Evolutionary conservation across 2,888 invertebrate species (phyloP).

Genomic region (Spilarctia lutea): DNA sequence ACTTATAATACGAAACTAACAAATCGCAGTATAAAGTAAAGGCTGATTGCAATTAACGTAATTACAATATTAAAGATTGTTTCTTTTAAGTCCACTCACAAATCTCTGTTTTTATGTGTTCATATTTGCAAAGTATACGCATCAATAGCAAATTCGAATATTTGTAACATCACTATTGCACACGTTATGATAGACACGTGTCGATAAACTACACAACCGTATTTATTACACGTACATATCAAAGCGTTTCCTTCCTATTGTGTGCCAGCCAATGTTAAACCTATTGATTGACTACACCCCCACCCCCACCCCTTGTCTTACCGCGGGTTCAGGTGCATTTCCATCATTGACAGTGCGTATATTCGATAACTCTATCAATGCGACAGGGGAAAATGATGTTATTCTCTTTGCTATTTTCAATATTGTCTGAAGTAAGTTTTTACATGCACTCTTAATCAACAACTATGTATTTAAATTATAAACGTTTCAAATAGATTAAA

Average conservation of each 20-base stretch:
- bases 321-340: conserved; percentile 66
- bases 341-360: conserved; percentile 53
- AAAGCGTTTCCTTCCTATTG: conserved; percentile 56
- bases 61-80: too few species aligned
- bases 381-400: conserved; percentile 5
- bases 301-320: conserved; percentile 51
- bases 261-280: conserved; percentile 59
- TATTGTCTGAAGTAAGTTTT: not conserved
- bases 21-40: too few species aligned
- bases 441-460: not conserved
- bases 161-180: conserved; percentile 25
- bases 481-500: conserved; percentile 22
- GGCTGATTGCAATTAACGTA: too few species aligned
- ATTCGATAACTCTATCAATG: conserved; percentile 42
- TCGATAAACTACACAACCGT: conserved; percentile 54
- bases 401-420: not conserved
- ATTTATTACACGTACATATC: conserved; percentile 54
- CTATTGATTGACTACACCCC: conserved; percentile 76
- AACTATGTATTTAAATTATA: conserved; percentile 3
- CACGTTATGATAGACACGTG: conserved; percentile 56
- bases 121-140: not conserved
- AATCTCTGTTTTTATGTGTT: not conserved
- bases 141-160: not conserved
- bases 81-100: not conserved
- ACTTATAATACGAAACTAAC: too few species aligned